Evolutionary conservation across 2,113 vertebrate genomes (phyloP), one percentile per base, ranked within the genome.

Genomic region (Proteles cristata): DNA sequence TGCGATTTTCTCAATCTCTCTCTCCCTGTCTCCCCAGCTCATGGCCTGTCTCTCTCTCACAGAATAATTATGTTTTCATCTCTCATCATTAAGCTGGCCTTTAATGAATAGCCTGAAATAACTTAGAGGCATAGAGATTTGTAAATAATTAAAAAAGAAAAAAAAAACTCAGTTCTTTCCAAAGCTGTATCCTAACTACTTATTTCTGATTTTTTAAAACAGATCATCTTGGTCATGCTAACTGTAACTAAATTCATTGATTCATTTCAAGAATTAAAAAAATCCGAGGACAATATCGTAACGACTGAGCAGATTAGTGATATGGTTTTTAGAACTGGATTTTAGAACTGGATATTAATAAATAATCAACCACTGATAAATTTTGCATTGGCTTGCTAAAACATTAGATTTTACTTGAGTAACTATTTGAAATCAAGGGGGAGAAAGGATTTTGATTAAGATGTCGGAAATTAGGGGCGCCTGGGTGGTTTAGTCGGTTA

Each of bases 61-160:
- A 61, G 23, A 61, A 25, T 21, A 61, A 9, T 17, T 55, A 55
- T 61, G 73, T 33, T 96, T 97, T 94, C 69, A 35, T 74, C 28
- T 88, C 85, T 45, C 1, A 0, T 83, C 53, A 53, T 85, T 48
- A 97, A 90, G 61, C 11, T 88, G 7, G 10, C 5, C 90, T 74
- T 77, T 96, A 90, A 66, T 93, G 96, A 90, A 35, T 55, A 2
- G 11, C 11, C 71, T 86, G 55, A 2, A 8, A 39, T 5, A 43
- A 45, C 8, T n/a, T 43, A 14, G 71, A 94, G 28, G 10, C 9
- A 14, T 58, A 66, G 39, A 80, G 23, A 6, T 69, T 73, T 94
- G 94, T 95, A 5, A 96, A 68, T 94, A 92, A 63, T 0, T 68
- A 90, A 93, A 77, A 89, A 81, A 95, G 16, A 33, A 17, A 68